Conservation (phyloP, 1,140 invertebrate genomes). For the Cataglyphis hispanica region DNA sequence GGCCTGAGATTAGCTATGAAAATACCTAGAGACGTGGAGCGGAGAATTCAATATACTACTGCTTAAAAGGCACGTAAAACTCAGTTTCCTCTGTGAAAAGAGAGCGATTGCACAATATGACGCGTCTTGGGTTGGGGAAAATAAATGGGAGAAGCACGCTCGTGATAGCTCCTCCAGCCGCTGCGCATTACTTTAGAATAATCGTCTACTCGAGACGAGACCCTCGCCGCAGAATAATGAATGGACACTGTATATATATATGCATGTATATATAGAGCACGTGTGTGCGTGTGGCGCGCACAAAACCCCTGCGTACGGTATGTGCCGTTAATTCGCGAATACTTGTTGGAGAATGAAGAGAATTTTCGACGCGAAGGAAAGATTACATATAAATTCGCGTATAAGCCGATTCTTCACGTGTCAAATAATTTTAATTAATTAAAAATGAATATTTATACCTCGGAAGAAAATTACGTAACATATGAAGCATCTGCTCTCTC, state of each 20-base stretch:
- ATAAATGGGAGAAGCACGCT: conserved; percentile 59
- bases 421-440: conserved; percentile 54
- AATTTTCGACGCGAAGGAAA: background rate
- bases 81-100: conserved; percentile 71
- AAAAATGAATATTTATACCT: conserved; percentile 48
- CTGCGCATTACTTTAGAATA: conserved; percentile 70
- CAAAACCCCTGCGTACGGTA: conserved; percentile 50
- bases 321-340: conserved; percentile 22
- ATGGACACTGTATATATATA: conserved; percentile 68
- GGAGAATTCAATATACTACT: conserved; percentile 73
- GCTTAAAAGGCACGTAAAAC: conserved; percentile 77
- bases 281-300: conserved; percentile 62
- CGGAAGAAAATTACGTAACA: conserved; percentile 27
- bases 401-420: conserved; percentile 26
- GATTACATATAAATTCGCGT: background rate
- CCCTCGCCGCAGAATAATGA: conserved; percentile 75
- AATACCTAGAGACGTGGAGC: conserved; percentile 48
- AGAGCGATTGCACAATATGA: conserved; percentile 73
- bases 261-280: conserved; percentile 63
- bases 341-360: background rate
- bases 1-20: conserved; percentile 69
- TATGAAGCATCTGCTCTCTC: conserved; percentile 9
- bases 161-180: conserved; percentile 48
- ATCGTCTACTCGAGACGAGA: conserved; percentile 49
- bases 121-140: conserved; percentile 46